These are phyloP conservation scores for Sussaba pulchella DNA, from an alignment of 2,888 invertebrate species.

Conservation along the genomic window DNA sequence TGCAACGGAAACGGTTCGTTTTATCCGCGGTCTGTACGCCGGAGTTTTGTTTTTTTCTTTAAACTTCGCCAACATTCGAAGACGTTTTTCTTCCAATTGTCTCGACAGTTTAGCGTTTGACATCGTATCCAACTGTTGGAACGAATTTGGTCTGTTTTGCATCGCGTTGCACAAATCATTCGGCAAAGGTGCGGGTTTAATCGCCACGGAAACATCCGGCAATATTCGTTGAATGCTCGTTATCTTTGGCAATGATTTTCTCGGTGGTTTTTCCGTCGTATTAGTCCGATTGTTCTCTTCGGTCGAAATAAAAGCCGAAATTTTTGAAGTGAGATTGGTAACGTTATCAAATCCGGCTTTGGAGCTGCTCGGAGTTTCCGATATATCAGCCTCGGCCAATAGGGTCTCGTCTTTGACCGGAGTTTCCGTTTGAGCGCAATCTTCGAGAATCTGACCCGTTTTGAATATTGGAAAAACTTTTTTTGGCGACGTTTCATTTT, in stretches of 20 bases:
- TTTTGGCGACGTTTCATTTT: slow-evolving; percentile 74
- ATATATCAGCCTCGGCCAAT: slow-evolving; percentile 77
- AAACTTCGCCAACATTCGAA: slow-evolving; percentile 76
- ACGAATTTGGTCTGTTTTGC: slow-evolving; percentile 30
- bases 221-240: slow-evolving; percentile 67
- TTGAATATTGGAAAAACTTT: slow-evolving; percentile 76
- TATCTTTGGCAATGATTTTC: slow-evolving; percentile 67
- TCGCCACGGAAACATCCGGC: slow-evolving; percentile 51
- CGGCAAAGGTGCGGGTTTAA: slow-evolving; percentile 37
- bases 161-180: slow-evolving; percentile 39
- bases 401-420: slow-evolving; percentile 79
- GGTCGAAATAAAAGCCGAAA: slow-evolving; percentile 75
- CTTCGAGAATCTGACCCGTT: slow-evolving; percentile 65
- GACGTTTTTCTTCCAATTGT: slow-evolving; percentile 78
- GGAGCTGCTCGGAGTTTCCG: slow-evolving; percentile 81
- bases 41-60: slow-evolving; percentile 60
- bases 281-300: not conserved
- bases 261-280: not conserved
- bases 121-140: slow-evolving; percentile 14
- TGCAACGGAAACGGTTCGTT: slow-evolving; percentile 40
- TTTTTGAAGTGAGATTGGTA: slow-evolving; percentile 79
- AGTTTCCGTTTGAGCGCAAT: slow-evolving; percentile 74
- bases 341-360: slow-evolving; percentile 77
- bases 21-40: slow-evolving; percentile 44
- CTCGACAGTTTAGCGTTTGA: slow-evolving; percentile 66